phyloP scores from a whole-genome alignment of 2,888 invertebrate species.

The Marronus borbonicus region DNA sequence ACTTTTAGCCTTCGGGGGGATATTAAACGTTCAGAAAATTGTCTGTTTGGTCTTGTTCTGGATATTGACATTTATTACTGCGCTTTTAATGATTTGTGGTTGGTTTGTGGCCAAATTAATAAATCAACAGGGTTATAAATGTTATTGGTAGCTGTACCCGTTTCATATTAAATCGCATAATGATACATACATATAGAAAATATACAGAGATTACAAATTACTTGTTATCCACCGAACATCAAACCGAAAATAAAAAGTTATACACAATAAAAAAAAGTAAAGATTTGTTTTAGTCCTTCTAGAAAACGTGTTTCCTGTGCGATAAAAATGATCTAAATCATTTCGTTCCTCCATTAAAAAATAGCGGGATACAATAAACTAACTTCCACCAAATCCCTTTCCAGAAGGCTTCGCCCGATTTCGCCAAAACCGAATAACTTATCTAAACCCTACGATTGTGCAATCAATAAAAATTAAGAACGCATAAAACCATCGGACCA shows the following conservation, averaged over 20 bases:
- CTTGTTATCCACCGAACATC: no score
- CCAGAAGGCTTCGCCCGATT: not conserved
- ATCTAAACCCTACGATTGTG: conserved; percentile 1
- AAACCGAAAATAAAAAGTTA: no score
- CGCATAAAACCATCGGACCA: conserved; percentile 32
- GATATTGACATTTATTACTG: not conserved
- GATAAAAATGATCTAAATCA: no score
- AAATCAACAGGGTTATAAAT: not conserved
- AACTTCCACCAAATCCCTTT: not conserved
- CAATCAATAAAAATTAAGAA: conserved; percentile 32
- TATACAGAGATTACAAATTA: no score
- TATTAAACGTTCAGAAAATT: not conserved
- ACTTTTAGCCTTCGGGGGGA: not conserved
- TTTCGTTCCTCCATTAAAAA: no score
- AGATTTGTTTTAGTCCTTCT: not conserved
- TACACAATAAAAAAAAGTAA: no score
- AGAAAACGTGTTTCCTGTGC: not conserved
- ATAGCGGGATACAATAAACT: not conserved
- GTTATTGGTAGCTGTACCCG: no score
- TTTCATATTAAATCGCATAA: no score
- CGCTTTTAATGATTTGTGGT: not conserved
- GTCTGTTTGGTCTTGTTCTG: not conserved
- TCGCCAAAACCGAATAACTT: not conserved
- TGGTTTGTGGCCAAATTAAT: not conserved
- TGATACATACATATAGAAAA: no score